Base-by-base conservation (phyloP, 1,140 invertebrate genomes). In the Drosophila teissieri region DNA sequence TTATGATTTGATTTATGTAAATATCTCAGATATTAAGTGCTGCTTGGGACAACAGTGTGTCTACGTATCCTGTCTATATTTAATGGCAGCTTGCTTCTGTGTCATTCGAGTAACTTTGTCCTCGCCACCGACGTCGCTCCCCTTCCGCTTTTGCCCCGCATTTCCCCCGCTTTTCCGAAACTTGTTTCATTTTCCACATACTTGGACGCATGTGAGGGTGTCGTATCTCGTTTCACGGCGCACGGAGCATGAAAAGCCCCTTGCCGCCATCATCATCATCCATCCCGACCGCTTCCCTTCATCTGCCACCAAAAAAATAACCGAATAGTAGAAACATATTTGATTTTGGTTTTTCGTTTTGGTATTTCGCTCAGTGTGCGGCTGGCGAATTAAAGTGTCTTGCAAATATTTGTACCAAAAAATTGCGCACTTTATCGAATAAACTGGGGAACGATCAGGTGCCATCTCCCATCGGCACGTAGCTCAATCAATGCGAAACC, bases 161-260 rank as follows among this genome's bases (percentile, higher is more conserved):
- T 19, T 19, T 19, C 19, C 19, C 19, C 19, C 19, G 19, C 52
- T 57, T 31, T 19, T 14, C 39, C 17, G 31, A 49, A 79, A 77
- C 44, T 76, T 84, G 80, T 84, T 84, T 72, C 64, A 67, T 76
- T 83, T 83, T 76, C 75, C 64, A 83, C 80, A 69, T 69, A 83
- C 80, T 74, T 83, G 74, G 74, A 34, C 54, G 62, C 63, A 57
- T 46, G 64, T 76, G 70, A 46, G 54, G 58, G 60, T 58, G 48
- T 49, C 60, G 79, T 70, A 78, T 85, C 82, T 85, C 78, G 82
- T 85, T 85, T 86, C 82, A 85, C 64, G 73, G 81, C 73, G 73
- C 60, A 74, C 53, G 63, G 76, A 85, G 81, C 81, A 77, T 85
- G 82, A 85, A 81, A 81, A 74, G 34, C 63, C 62, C 77, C 45